Conservation (phyloP, 2,113 vertebrate genomes). For the Chauna torquata region DNA sequence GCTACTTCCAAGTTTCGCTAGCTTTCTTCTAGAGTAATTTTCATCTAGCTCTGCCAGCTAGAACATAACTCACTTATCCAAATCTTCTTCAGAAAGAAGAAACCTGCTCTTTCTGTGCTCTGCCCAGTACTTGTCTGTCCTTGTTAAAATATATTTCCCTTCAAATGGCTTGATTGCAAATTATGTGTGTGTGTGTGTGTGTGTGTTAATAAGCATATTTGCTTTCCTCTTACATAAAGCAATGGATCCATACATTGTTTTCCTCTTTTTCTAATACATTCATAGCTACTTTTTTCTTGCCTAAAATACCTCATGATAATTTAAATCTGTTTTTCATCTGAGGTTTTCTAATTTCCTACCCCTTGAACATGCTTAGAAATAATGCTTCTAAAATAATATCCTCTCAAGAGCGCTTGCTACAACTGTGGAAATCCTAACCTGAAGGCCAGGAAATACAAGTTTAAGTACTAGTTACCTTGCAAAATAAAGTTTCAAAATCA, state of each 20-base stretch:
- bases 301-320: not conserved
- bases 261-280: not conserved
- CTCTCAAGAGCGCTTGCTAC: not conserved
- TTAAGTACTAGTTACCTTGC: not conserved
- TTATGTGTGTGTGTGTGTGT: not conserved
- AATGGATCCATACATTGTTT: not conserved
- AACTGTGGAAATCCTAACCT: not conserved
- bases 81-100: not conserved
- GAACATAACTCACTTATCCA: not conserved
- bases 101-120: not conserved
- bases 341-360: not conserved
- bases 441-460: conserved; percentile 8
- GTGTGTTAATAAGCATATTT: not conserved
- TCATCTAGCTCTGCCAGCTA: not conserved
- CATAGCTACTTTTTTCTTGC: not conserved
- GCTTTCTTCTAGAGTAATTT: not conserved
- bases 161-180: not conserved
- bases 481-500: conserved; percentile 34
- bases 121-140: not conserved
- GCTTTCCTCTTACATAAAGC: not conserved
- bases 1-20: not conserved
- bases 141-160: not conserved
- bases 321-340: not conserved
- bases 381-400: not conserved
- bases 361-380: not conserved